Percentiles rank a stretch among this genome's conserved stretches.
phyloP scores from a whole-genome alignment of 2,888 invertebrate species.

The Nomada goodeniana region DNA sequence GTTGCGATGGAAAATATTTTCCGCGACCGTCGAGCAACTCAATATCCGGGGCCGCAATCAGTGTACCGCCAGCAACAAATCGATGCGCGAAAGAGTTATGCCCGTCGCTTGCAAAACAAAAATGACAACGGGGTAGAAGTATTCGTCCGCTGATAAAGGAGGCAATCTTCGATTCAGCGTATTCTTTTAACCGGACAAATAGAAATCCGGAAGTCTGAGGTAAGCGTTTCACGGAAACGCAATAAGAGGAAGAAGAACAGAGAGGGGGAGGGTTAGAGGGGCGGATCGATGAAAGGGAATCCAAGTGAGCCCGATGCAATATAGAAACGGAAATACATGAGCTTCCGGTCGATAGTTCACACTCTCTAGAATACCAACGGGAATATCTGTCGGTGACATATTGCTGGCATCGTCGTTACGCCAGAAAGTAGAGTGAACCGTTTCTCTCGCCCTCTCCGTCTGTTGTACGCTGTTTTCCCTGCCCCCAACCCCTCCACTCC shows the following conservation, averaged over 20 bases:
- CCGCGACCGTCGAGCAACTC: no score
- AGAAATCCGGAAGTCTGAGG: background rate
- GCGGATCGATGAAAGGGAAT: constrained; percentile 37
- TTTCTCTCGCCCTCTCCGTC: constrained; percentile 34
- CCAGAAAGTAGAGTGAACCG: constrained; percentile 72
- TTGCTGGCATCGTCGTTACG: constrained; percentile 79
- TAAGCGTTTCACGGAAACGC: constrained; percentile 24
- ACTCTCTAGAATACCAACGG: constrained; percentile 72
- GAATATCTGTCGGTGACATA: constrained; percentile 81
- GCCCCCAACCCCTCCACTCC: constrained; percentile 24
- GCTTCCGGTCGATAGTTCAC: constrained; percentile 75
- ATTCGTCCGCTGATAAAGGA: background rate
- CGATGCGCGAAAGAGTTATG: no score
- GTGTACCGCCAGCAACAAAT: no score
- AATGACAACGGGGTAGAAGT: no score
- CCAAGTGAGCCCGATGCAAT: constrained; percentile 63
- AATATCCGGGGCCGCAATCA: no score
- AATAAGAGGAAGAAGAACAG: constrained; percentile 28
- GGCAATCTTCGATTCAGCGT: background rate
- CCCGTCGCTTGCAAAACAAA: no score
- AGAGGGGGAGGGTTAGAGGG: constrained; percentile 31
- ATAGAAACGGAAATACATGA: constrained; percentile 76
- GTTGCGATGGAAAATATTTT: no score
- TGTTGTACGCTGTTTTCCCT: constrained; percentile 10
- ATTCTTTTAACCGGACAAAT: background rate